phyloP scores from a whole-genome alignment of 1,140 invertebrate genomes.

The Trichogramma pretiosum region DNA sequence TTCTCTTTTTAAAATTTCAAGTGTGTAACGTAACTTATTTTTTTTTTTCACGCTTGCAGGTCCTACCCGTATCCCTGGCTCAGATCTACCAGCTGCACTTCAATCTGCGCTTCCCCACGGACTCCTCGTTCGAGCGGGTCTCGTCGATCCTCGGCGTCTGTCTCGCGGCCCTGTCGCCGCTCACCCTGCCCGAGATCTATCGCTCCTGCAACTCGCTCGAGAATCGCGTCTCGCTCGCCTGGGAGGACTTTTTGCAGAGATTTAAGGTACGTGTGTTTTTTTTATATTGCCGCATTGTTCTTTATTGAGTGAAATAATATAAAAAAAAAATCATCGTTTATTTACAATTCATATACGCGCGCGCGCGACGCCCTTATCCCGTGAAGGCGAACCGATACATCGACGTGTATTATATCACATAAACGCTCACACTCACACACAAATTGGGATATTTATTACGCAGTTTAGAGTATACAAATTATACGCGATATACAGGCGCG shows the following conservation, averaged over 20 bases:
- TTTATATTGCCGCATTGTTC: too few relatives aligned
- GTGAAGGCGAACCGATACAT: too few relatives aligned
- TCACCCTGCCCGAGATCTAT: conserved; percentile 85
- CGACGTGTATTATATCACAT: too few relatives aligned
- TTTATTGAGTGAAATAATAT: too few relatives aligned
- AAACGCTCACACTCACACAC: too few relatives aligned
- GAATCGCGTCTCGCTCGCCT: conserved; percentile 67
- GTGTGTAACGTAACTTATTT: not conserved
- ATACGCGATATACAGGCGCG: too few relatives aligned
- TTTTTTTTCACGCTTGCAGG: conserved; percentile 33
- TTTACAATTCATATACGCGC: too few relatives aligned
- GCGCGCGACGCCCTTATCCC: too few relatives aligned
- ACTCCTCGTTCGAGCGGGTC: conserved; percentile 82
- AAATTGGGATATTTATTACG: too few relatives aligned
- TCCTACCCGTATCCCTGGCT: conserved; percentile 79
- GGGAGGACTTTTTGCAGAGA: conserved; percentile 80
- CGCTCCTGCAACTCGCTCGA: conserved; percentile 84
- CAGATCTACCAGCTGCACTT: conserved; percentile 92
- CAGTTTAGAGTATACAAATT: too few relatives aligned
- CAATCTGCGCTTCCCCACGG: conserved; percentile 84
- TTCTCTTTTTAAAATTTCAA: too few relatives aligned
- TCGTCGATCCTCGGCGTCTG: conserved; percentile 79
- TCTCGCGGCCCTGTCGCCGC: conserved; percentile 79
- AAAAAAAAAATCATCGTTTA: too few relatives aligned
- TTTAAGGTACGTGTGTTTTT: conserved; percentile 67